These are phyloP conservation scores for Megalopta genalis DNA, from an alignment of 1,140 invertebrate genomes.

Conservation along the genomic window DNA sequence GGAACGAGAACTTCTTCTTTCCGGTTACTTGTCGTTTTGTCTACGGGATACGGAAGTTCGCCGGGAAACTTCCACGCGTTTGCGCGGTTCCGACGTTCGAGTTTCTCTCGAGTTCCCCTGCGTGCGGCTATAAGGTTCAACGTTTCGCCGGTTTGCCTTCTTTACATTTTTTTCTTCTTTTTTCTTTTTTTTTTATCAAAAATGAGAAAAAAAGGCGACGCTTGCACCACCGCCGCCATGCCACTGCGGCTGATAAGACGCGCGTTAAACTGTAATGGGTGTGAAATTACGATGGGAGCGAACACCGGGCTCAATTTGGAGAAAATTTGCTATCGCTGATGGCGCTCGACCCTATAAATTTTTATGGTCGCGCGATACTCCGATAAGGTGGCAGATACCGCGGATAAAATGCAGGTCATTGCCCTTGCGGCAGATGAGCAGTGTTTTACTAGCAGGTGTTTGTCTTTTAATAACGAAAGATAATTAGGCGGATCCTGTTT, in stretches of 20 bases:
- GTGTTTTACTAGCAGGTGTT: too few species aligned
- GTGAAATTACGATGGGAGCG: constrained; percentile 36
- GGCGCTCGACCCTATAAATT: neutral
- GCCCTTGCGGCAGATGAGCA: too few species aligned
- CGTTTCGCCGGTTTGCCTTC: constrained; percentile 17
- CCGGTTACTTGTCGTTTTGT: constrained; percentile 32
- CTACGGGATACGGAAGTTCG: constrained; percentile 7
- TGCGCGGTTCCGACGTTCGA: constrained; percentile 13
- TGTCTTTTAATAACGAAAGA: too few species aligned
- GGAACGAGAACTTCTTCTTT: constrained; percentile 5
- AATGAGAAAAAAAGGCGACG: constrained; percentile 5
- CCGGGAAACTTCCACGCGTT: constrained; percentile 25
- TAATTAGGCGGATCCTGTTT: too few species aligned
- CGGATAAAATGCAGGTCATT: too few species aligned
- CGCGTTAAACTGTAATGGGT: constrained; percentile 52
- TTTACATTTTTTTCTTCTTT: neutral
- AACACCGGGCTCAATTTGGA: neutral
- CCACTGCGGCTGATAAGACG: constrained; percentile 9
- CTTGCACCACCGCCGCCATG: constrained; percentile 10
- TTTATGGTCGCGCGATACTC: neutral
- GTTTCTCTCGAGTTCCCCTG: constrained; percentile 32
- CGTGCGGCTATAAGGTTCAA: constrained; percentile 37
- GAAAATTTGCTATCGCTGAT: neutral
- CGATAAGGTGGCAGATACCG: too few species aligned
- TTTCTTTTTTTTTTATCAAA: too few species aligned